Conservation (phyloP, 2,113 vertebrate genomes). For the Potamarius usumacintae region DNA sequence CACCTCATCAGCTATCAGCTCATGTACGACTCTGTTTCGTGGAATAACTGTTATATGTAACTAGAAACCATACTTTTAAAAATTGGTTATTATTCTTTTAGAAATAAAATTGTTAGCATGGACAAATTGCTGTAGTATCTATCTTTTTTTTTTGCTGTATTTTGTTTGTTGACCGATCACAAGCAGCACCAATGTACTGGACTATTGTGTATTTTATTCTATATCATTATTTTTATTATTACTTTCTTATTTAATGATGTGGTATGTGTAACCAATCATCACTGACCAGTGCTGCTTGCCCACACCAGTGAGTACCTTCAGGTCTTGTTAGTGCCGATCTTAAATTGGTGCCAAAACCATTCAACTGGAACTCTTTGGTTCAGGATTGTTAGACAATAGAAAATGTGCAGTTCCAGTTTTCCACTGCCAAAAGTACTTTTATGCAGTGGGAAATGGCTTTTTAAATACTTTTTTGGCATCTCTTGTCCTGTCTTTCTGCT, state of each 20-base stretch:
- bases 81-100: background rate
- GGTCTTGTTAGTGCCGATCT: no score
- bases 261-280: background rate
- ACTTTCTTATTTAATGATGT: background rate
- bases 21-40: no score
- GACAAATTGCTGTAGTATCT: background rate
- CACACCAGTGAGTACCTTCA: background rate
- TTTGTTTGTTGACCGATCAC: background rate
- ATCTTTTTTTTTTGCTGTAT: no score
- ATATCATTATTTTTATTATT: background rate
- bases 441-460: background rate
- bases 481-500: background rate
- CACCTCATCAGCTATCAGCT: no score
- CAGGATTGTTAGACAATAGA: background rate
- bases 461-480: background rate
- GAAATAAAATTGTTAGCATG: background rate
- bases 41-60: no score
- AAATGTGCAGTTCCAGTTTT: background rate
- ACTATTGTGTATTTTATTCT: background rate
- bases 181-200: background rate
- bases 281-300: background rate
- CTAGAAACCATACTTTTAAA: background rate
- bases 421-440: background rate
- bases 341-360: no score
- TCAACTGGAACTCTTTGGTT: background rate